Evolutionary conservation across 2,888 invertebrate species (phyloP), one percentile per base, ranked within the genome.

Genomic region (Chaitophorus viminalis): DNA sequence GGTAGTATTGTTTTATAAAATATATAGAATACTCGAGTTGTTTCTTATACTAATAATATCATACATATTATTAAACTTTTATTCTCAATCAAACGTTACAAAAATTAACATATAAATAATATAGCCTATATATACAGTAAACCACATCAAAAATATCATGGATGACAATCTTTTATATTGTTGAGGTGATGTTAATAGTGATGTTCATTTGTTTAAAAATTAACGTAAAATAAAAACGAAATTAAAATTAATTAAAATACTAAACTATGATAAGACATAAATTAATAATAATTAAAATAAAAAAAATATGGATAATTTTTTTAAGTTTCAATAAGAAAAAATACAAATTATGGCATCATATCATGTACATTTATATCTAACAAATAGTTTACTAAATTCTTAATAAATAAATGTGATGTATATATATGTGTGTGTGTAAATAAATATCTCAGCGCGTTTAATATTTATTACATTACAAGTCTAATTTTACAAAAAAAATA

Each of bases 101-200:
- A 87, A 87, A 81, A 87, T 87, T 87, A 87, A 87, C 87, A 87
- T 87, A 81, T 79, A 81, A 60, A 87, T 87, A 87, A 87, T 87
- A 87, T 79, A 81, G 60, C 65, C 87, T 87, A 87, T 87, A 81
- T 81, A 39, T 81, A 87, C 86, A 86, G 36, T 85, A 46, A 74
- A 81, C 78, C 78, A 87, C 72, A 29, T 65, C 29, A 84, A 60
- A 33, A 79, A 68, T 79, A 72, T 78, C 79, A 70, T 72, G 29
- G 60, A 78, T 76, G 60, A 87, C 74, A 79, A 87, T 79, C 8
- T 60, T 65, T 87, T 36, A 54, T 78, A 74, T 74, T 39, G 33
- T 60, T 60, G 74, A 31, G 31, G 46, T 86, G 70, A 74, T 87
- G 79, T 81, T 74, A 25, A 39, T 39, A 75, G 60, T 83, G 60